Evolutionary conservation across 2,888 invertebrate species (phyloP), one percentile per base, ranked within the genome.

Genomic region (Drosophila austrosaltans): DNA sequence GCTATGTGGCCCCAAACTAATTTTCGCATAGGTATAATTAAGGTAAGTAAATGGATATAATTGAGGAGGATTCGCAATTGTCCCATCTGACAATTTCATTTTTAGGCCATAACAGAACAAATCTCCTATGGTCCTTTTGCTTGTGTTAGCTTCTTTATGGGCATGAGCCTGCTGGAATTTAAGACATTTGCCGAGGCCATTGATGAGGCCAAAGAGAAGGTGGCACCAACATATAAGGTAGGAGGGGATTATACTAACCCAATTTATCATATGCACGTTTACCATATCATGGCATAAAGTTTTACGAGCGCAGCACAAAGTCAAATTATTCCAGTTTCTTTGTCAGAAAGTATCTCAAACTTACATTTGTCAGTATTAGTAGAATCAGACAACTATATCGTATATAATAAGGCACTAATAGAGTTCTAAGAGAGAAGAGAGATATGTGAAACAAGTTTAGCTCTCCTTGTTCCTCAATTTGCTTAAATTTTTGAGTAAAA

Each of bases 71-170:
- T 3, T 10, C 4, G 36, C 20, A 22, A 25, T 2, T 10, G 12
- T 12, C 5, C 3, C 10, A 32, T 0, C n/a, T 8, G 1, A 22
- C 6, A 57, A 53, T 2, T 36, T 22, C 36, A 32, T 30, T 81
- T 78, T 3, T 60, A 92, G 92, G 96, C 96, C 62, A 89, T 95
- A 66, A 93, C 95, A 58, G 96, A 96, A 92, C 96, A 96, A 91
- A 91, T 96, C 8, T 94, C 95, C 0, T 96, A 96, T 87, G 95
- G 95, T 44, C 96, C 96, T 66, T 93, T 95, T 81, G 96, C 96
- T 48, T 95, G 96, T 94, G 93, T 94, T 77, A 95, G 95, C 80
- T 96, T 96, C 90, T 96, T 95, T 90, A 94, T 95, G 91, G 94
- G 95, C 53, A 96, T 96, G 94, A 96, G 94, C 89, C 87, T 96